A percentile compares a stretch with the other conserved stretches of the same genome.
Evolutionary conservation across 30 jellyfish, hydroid and myxozoan species (phyloP).

Genomic region (Cassiopea xamachana): DNA sequence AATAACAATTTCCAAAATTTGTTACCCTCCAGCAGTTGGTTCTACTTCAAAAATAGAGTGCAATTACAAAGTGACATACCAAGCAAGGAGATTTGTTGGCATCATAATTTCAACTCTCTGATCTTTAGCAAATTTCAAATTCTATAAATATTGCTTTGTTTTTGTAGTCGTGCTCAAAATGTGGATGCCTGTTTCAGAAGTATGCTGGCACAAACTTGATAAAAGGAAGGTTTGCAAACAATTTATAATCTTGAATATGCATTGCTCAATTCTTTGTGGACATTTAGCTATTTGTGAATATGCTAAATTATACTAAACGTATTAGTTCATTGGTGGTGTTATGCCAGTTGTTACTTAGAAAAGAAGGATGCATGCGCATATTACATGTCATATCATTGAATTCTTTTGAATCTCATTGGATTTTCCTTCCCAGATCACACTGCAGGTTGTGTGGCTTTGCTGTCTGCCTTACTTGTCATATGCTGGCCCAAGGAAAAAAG

Average conservation of each 20-base stretch:
- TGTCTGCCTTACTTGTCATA: conserved; percentile 93
- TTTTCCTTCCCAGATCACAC: conserved; percentile 79
- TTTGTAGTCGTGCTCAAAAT: conserved; percentile 84
- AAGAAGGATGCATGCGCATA: too few relatives aligned
- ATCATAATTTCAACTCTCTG: background rate
- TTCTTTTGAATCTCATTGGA: background rate
- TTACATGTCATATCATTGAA: background rate
- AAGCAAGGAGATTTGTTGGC: too few relatives aligned
- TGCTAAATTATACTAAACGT: too few relatives aligned
- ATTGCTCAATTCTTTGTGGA: background rate
- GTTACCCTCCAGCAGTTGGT: too few relatives aligned
- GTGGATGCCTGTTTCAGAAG: conserved; percentile 91
- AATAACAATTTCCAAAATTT: too few relatives aligned
- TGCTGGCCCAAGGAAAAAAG: conserved; percentile 83
- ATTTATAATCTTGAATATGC: background rate
- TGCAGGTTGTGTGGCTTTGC: conserved; percentile 93
- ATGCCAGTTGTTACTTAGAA: too few relatives aligned
- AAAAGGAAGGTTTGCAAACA: conserved; percentile 82
- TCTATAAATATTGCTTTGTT: background rate
- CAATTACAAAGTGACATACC: too few relatives aligned
- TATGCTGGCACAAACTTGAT: conserved; percentile 79
- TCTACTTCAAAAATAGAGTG: too few relatives aligned
- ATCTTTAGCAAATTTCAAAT: background rate
- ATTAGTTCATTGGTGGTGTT: too few relatives aligned
- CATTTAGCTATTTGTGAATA: too few relatives aligned